phyloP scores from a whole-genome alignment of 2,888 invertebrate genomes.

The Clistopyga incitator region DNA sequence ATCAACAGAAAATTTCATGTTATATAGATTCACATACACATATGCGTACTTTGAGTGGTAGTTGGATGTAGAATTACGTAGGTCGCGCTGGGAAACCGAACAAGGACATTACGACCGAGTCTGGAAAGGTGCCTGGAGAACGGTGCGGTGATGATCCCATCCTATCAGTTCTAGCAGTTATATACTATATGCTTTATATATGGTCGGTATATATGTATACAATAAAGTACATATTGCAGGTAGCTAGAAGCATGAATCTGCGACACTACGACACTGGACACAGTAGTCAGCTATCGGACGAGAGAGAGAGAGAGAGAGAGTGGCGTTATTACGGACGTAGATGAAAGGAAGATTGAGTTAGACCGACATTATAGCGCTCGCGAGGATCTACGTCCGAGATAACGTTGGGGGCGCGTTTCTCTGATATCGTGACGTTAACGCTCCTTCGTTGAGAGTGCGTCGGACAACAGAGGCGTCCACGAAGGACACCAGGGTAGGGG shows the following conservation, averaged over 20 bases:
- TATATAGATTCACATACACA: not conserved
- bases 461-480: slow-evolving; percentile 17
- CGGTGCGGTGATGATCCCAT: slow-evolving; percentile 38
- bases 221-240: not conserved
- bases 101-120: slow-evolving; percentile 36
- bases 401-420: slow-evolving; percentile 61
- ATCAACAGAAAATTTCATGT: too few species aligned
- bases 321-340: slow-evolving; percentile 73
- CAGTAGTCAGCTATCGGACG: slow-evolving; percentile 41
- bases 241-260: slow-evolving; percentile 21
- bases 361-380: slow-evolving; percentile 65
- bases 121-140: slow-evolving; percentile 37
- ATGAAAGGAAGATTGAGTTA: slow-evolving; percentile 77
- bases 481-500: not conserved
- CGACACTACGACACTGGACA: slow-evolving; percentile 38
- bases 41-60: not conserved
- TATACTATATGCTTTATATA: slow-evolving; percentile 6
- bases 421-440: slow-evolving; percentile 61
- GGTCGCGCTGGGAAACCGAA: slow-evolving; percentile 39
- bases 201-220: not conserved
- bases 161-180: too few species aligned
- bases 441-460: slow-evolving; percentile 16
- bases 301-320: too few species aligned
- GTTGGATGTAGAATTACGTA: slow-evolving; percentile 14
- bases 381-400: slow-evolving; percentile 64